phyloP scores from a whole-genome alignment of 1,140 invertebrate genomes.

The Atta cephalotes region DNA sequence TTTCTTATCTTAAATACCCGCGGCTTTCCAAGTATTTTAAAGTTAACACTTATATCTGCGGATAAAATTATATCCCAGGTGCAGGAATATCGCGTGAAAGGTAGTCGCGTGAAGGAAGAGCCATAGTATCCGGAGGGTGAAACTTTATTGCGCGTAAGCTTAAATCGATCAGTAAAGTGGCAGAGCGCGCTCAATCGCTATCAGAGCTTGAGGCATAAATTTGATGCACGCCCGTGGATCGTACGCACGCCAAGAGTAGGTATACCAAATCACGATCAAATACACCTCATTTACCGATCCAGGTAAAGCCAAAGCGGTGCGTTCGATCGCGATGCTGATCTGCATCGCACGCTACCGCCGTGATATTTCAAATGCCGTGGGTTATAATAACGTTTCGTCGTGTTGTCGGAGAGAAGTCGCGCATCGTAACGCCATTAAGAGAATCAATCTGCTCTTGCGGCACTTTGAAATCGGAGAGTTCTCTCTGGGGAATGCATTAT shows the following conservation, averaged over 20 bases:
- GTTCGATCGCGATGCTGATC: constrained; percentile 54
- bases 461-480: constrained; percentile 5
- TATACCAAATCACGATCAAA: constrained; percentile 54
- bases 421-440: constrained; percentile 17
- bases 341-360: constrained; percentile 32
- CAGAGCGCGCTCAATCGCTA: constrained; percentile 48
- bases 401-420: constrained; percentile 9
- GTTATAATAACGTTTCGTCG: constrained; percentile 47
- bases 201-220: constrained; percentile 41
- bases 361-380: constrained; percentile 55
- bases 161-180: constrained; percentile 58
- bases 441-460: constrained; percentile 29
- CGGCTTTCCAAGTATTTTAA: background rate
- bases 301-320: constrained; percentile 54
- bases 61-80: background rate
- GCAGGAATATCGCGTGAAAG: constrained; percentile 25
- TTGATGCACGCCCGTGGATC: constrained; percentile 39
- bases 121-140: constrained; percentile 31
- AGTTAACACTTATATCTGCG: constrained; percentile 16
- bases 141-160: constrained; percentile 55
- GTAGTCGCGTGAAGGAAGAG: constrained; percentile 13
- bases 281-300: constrained; percentile 64
- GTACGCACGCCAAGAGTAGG: constrained; percentile 28
- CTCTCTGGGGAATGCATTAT: constrained; percentile 30
- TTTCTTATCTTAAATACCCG: background rate